Evolutionary conservation across 1,140 invertebrate genomes (phyloP).

Genomic region (Drosophila lowei): DNA sequence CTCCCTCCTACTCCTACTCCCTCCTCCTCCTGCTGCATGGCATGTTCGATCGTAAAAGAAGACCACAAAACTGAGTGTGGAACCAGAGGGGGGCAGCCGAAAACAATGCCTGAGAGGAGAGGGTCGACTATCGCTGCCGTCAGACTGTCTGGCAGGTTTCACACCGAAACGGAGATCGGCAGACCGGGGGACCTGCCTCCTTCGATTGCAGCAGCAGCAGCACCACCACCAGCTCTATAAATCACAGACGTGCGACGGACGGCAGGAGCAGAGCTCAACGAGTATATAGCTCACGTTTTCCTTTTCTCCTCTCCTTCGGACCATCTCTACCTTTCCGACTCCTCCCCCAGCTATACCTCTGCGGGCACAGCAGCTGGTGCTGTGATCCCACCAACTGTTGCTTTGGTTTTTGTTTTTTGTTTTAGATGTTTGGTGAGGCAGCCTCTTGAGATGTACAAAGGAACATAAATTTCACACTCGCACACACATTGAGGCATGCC

Average conservation of each 20-base stretch:
- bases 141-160: constrained; percentile 80
- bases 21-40: constrained; percentile 6
- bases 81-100: constrained; percentile 31
- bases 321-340: constrained; percentile 4
- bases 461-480: constrained; percentile 79
- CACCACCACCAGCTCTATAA: constrained; percentile 69
- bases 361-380: constrained; percentile 49
- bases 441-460: constrained; percentile 79
- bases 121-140: constrained; percentile 60
- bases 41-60: constrained; percentile 62
- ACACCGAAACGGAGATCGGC: constrained; percentile 59
- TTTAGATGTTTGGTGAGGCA: constrained; percentile 58
- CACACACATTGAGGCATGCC: constrained; percentile 34
- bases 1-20: constrained; percentile 3
- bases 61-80: constrained; percentile 68
- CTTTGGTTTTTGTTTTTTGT: constrained; percentile 49
- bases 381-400: constrained; percentile 32
- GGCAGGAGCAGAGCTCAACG: constrained; percentile 55
- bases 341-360: constrained; percentile 11
- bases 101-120: constrained; percentile 55
- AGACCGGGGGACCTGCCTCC: constrained; percentile 19
- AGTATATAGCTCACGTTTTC: constrained; percentile 72
- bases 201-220: constrained; percentile 20
- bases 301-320: constrained; percentile 42
- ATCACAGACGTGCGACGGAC: constrained; percentile 55